Evolutionary conservation across 1,140 invertebrate genomes (phyloP).

Genomic region (Drosophila lini): DNA sequence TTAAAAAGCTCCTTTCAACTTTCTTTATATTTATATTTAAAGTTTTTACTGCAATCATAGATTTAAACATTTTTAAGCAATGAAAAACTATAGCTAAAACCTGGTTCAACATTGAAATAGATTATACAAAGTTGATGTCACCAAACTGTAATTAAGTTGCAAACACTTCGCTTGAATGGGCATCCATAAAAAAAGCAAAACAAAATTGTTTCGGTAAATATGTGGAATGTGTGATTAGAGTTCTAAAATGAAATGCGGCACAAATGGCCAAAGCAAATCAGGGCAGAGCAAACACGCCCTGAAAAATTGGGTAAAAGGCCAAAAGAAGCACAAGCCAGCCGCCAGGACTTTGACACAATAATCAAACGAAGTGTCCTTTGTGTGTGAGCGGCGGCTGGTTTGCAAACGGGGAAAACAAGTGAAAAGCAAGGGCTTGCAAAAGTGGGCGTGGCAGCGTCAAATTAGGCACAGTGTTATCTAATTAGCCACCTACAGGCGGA

Average conservation of each 20-base stretch:
- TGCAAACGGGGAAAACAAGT: slow-evolving; percentile 14
- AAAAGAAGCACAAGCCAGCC: slow-evolving; percentile 33
- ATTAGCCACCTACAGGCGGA: slow-evolving; percentile 65
- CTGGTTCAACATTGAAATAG: neutral
- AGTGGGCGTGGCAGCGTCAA: slow-evolving; percentile 65
- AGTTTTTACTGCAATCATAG: no score
- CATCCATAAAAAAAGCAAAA: neutral
- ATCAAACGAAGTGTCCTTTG: slow-evolving; percentile 46
- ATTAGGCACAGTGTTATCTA: slow-evolving; percentile 76
- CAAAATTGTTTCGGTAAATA: slow-evolving; percentile 14
- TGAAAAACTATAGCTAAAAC: neutral
- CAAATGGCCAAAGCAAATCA: slow-evolving; percentile 51
- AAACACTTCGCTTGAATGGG: slow-evolving; percentile 14
- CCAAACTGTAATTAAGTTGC: neutral
- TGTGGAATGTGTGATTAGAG: slow-evolving; percentile 34
- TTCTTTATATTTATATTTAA: no score
- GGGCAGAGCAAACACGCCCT: slow-evolving; percentile 60
- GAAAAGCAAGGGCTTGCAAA: slow-evolving; percentile 11
- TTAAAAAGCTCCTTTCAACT: no score
- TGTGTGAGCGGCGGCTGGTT: neutral
- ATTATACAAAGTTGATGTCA: neutral
- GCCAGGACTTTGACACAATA: slow-evolving; percentile 61
- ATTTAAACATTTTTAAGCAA: no score
- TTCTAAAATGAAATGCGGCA: slow-evolving; percentile 56
- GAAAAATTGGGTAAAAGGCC: slow-evolving; percentile 47